Percentiles rank a stretch among this genome's conserved stretches.
These are phyloP conservation scores for Cosmia pyralina DNA, from an alignment of 2,888 invertebrate species.

Conservation along the genomic window DNA sequence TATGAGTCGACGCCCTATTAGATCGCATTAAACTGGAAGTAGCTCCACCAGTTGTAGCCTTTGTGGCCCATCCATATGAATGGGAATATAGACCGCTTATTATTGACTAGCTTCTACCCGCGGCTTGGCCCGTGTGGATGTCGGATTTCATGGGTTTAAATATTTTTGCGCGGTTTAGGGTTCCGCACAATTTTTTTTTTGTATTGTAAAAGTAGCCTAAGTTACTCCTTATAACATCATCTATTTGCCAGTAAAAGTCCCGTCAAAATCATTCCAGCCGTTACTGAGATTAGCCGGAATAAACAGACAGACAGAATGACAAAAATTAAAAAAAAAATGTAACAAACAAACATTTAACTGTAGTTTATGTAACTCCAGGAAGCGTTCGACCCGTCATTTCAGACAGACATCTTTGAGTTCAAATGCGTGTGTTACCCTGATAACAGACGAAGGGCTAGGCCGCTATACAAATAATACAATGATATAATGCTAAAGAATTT, in stretches of 20 bases:
- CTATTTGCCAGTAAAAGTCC: too few species aligned
- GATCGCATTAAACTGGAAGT: slow-evolving; percentile 54
- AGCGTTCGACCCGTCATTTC: slow-evolving; percentile 66
- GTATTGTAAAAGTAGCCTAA: too few species aligned
- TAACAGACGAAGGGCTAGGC: slow-evolving; percentile 69
- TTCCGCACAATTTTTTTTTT: too few species aligned
- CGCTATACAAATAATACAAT: slow-evolving; percentile 33
- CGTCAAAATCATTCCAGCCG: too few species aligned
- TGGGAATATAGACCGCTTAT: slow-evolving; percentile 22
- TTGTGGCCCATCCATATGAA: not conserved
- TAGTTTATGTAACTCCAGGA: slow-evolving; percentile 45
- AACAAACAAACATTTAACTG: not conserved
- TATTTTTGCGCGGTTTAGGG: too few species aligned
- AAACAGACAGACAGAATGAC: too few species aligned
- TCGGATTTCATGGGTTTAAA: too few species aligned
- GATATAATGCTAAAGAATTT: slow-evolving; percentile 17
- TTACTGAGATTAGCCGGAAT: too few species aligned
- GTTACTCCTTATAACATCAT: too few species aligned
- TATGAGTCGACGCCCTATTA: slow-evolving; percentile 56
- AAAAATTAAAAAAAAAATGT: too few species aligned
- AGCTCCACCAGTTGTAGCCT: slow-evolving; percentile 48
- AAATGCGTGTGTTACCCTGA: slow-evolving; percentile 72
- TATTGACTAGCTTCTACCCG: too few species aligned
- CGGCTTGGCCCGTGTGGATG: too few species aligned
- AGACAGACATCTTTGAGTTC: slow-evolving; percentile 68